phyloP scores from a whole-genome alignment of 1,140 invertebrate species.

The Cydia strobilella region DNA sequence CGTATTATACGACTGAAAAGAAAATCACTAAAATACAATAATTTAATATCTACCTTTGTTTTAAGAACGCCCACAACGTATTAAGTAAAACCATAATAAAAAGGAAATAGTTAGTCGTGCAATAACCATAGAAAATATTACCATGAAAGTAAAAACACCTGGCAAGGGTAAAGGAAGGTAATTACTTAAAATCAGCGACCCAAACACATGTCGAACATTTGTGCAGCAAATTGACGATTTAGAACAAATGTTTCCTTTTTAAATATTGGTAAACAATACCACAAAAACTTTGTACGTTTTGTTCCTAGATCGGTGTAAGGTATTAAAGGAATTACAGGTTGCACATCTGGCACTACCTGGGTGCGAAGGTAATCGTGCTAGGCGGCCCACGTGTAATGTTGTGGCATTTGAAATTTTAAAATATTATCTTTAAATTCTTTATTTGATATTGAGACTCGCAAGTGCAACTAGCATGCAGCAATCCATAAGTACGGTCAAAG shows the following conservation, averaged over 20 bases:
- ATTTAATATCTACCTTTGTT: neutral
- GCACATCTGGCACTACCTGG: constrained; percentile 27
- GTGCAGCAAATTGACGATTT: constrained; percentile 8
- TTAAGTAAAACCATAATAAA: neutral
- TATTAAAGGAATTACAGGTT: neutral
- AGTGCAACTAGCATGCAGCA: too few relatives aligned
- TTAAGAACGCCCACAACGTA: neutral
- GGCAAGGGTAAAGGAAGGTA: neutral
- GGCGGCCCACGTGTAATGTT: neutral
- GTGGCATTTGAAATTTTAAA: neutral
- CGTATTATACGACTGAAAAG: neutral
- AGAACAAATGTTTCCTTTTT: constrained; percentile 6
- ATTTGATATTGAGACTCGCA: too few relatives aligned
- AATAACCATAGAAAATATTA: constrained; percentile 19
- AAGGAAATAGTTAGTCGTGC: neutral
- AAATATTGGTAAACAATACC: neutral
- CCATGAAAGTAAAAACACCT: constrained; percentile 1
- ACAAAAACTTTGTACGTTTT: neutral
- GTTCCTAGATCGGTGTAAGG: neutral
- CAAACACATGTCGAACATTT: constrained; percentile 3
- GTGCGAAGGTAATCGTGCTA: neutral
- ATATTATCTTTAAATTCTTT: too few relatives aligned
- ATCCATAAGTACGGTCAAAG: too few relatives aligned
- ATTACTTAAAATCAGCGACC: constrained; percentile 11
- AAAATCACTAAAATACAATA: neutral